Evolutionary conservation across 92 coral and sea anemone species (phyloP), one percentile per base, ranked within the genome.

Genomic region (Epizoanthus illoricatus): DNA sequence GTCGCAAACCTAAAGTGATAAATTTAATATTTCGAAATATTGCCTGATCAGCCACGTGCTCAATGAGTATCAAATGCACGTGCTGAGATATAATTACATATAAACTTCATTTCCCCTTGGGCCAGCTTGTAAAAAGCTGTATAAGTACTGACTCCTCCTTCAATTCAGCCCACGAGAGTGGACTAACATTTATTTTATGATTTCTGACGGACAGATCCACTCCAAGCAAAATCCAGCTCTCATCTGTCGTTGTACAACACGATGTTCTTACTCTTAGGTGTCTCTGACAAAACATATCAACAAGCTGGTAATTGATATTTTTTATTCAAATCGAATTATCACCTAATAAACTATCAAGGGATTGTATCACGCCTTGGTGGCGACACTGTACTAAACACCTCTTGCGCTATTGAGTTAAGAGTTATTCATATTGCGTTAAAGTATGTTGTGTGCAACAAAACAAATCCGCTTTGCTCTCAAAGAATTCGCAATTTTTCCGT

Each of bases 291-390:
- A 84, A 80, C 74, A 65, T 47, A 80, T 84, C 82, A 79, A 88
- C 81, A 61, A 43, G 64, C 64, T 43, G 75, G 63, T 80, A 73
- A 84, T 84, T 79, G 70, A 28, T 20, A 65, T 65, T 56, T 73
- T 40, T 67, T 61, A 42, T 40, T 84, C 88, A 64, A 84, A 73
- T 84, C 85, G 49, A 61, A 79, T 88, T 88, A 84, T 84, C 88
- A 88, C 85, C 66, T 84, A 42, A 83, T 84, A 83, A 87, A 62
- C 60, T 62, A 63, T 57, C 54, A 52, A 78, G 56, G 76, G 76
- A 45, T 3, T 78, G 15, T 78, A 59, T 78, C 82, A 78, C 81
- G 81, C 81, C 81, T 40, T 17, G 52, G 20, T 75, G 81, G 81
- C 81, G 81, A 36, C 70, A 28, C 69, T 9, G 11, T 36, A 58